Evolutionary conservation across 2,888 invertebrate genomes (phyloP).

Genomic region (Encarsia formosa): DNA sequence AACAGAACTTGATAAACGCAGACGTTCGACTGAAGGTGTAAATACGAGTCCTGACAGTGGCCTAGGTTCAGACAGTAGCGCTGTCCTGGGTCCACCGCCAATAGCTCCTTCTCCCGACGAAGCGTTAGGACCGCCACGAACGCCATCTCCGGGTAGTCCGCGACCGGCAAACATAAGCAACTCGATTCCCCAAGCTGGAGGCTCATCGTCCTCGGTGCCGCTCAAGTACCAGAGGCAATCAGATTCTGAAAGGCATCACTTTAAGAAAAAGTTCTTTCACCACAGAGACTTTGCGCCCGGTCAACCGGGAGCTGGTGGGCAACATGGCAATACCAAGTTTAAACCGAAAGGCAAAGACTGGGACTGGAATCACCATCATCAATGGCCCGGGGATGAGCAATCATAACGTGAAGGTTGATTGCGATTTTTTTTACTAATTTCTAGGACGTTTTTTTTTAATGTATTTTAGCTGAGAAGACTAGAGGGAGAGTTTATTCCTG

Average conservation of each 20-base stretch:
- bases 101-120: conserved; percentile 52
- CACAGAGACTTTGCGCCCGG: conserved; percentile 51
- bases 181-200: conserved; percentile 32
- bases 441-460: too few species aligned
- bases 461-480: too few species aligned
- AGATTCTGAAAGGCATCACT: conserved; percentile 60
- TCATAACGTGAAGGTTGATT: conserved; percentile 41
- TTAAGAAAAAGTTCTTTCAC: conserved; percentile 82
- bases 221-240: conserved; percentile 46
- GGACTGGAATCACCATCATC: conserved; percentile 56
- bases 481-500: too few species aligned
- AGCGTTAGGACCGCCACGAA: conserved; percentile 54
- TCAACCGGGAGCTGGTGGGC: conserved; percentile 8
- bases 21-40: conserved; percentile 76
- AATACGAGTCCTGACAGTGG: conserved; percentile 86
- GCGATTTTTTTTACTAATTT: too few species aligned
- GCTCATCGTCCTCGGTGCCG: conserved; percentile 31
- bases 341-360: conserved; percentile 71
- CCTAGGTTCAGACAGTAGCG: conserved; percentile 60
- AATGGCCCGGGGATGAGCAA: conserved; percentile 48
- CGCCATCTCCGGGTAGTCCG: conserved; percentile 57
- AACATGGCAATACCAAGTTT: conserved; percentile 58
- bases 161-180: conserved; percentile 51
- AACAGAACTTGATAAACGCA: conserved; percentile 82
- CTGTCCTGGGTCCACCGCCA: conserved; percentile 44